Percentiles rank a stretch among this genome's conserved stretches.
Evolutionary conservation across 1,140 invertebrate species (phyloP).

Genomic region (Diploscapter pachys): DNA sequence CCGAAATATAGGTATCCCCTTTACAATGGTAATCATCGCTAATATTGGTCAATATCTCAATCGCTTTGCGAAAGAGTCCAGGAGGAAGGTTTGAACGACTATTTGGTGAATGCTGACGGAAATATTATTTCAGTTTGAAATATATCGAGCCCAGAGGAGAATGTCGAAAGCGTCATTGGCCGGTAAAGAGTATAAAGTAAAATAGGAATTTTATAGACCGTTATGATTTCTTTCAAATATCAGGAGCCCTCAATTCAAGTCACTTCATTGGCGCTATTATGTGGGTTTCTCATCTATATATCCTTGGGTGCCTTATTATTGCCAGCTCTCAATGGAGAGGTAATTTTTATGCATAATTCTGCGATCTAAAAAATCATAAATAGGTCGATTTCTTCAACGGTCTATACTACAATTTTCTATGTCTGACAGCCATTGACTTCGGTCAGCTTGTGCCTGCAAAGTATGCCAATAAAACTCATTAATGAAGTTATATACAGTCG

Average conservation of each 20-base stretch:
- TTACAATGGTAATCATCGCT: slow-evolving; percentile 43
- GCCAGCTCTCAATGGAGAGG: slow-evolving; percentile 37
- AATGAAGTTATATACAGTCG: neutral
- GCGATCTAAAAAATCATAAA: neutral
- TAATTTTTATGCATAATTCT: slow-evolving; percentile 3
- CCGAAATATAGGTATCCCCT: slow-evolving; percentile 15
- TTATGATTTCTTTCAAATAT: neutral
- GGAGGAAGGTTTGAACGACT: slow-evolving; percentile 18
- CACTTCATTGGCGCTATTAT: slow-evolving; percentile 29
- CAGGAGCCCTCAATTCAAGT: slow-evolving; percentile 34
- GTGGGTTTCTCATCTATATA: slow-evolving; percentile 33
- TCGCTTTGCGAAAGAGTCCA: slow-evolving; percentile 32
- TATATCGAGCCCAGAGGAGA: slow-evolving; percentile 24
- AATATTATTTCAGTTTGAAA: slow-evolving; percentile 31
- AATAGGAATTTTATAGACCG: neutral
- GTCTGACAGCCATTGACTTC: slow-evolving; percentile 41
- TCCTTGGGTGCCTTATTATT: slow-evolving; percentile 36
- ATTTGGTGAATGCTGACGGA: neutral
- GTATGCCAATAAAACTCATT: neutral
- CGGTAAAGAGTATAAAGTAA: slow-evolving; percentile 22
- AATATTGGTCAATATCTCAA: slow-evolving; percentile 42
- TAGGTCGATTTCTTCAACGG: slow-evolving; percentile 38
- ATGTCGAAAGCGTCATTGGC: slow-evolving; percentile 25
- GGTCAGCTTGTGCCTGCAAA: slow-evolving; percentile 35
- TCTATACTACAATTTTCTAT: slow-evolving; percentile 42